phyloP scores from a whole-genome alignment of 2,888 invertebrate genomes.

The Acleris literana region DNA sequence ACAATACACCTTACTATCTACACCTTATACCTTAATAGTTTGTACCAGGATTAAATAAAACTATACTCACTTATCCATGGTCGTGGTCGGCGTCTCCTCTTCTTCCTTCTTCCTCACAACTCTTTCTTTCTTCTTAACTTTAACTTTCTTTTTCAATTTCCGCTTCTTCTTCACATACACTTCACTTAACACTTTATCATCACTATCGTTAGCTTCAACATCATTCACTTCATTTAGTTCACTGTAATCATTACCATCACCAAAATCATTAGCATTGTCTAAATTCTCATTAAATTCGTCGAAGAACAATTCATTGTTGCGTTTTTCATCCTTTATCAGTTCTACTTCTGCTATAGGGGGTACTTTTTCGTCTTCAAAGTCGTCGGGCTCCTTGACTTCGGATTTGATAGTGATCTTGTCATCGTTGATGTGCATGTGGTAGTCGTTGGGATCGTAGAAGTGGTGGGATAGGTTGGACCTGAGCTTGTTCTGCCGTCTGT shows the following conservation, averaged over 20 bases:
- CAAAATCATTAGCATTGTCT: neutral
- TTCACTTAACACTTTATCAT: constrained; percentile 32
- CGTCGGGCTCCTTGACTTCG: constrained; percentile 36
- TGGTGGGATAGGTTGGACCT: constrained; percentile 50
- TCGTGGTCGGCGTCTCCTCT: constrained; percentile 49
- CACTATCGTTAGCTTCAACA: constrained; percentile 15
- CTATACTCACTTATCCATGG: constrained; percentile 60
- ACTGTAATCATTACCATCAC: constrained; percentile 2
- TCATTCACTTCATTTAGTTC: neutral
- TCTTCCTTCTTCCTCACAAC: constrained; percentile 41
- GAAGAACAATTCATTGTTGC: constrained; percentile 57
- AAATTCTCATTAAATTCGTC: constrained; percentile 52
- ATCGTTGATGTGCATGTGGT: constrained; percentile 49
- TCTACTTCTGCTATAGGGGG: constrained; percentile 46
- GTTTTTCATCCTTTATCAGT: constrained; percentile 53
- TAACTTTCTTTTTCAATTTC: constrained; percentile 41
- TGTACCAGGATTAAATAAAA: neutral
- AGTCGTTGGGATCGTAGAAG: constrained; percentile 51
- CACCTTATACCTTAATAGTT: no score
- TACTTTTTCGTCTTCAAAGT: constrained; percentile 35
- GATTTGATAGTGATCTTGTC: constrained; percentile 44
- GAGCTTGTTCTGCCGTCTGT: constrained; percentile 48
- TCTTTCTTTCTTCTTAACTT: constrained; percentile 36
- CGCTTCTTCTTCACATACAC: constrained; percentile 39
- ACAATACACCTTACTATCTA: no score